Evolutionary conservation across 2,888 invertebrate genomes (phyloP).

Genomic region (Tenthredo scrophulariae): DNA sequence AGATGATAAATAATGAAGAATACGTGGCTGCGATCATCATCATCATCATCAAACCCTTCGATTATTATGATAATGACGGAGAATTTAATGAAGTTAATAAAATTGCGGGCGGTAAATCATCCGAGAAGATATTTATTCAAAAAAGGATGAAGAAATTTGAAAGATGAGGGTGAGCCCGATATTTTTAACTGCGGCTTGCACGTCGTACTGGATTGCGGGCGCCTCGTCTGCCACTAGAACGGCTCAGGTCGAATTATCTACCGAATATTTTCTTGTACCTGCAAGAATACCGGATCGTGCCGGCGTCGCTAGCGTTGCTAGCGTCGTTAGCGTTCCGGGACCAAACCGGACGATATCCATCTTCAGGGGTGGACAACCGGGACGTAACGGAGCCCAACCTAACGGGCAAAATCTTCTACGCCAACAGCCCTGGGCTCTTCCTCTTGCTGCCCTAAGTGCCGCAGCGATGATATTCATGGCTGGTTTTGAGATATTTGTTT

Average conservation of each 20-base stretch:
- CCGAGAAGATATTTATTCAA: background rate
- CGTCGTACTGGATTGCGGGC: constrained; percentile 76
- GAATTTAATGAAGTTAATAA: background rate
- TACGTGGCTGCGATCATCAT: constrained; percentile 3
- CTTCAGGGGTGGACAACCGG: constrained; percentile 66
- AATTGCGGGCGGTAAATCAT: background rate
- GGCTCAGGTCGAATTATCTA: constrained; percentile 85
- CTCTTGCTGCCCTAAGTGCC: constrained; percentile 91
- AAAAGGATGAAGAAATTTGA: background rate
- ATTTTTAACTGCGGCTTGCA: constrained; percentile 76
- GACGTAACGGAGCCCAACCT: constrained; percentile 60
- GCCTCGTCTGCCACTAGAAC: constrained; percentile 72
- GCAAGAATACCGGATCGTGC: constrained; percentile 68
- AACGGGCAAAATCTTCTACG: constrained; percentile 80
- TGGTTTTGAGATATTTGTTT: constrained; percentile 93
- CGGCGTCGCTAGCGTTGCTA: constrained; percentile 71
- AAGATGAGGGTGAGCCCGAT: constrained; percentile 74
- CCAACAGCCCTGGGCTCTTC: constrained; percentile 94
- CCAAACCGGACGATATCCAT: constrained; percentile 73
- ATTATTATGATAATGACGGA: background rate
- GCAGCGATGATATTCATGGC: constrained; percentile 91
- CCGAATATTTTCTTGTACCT: constrained; percentile 91
- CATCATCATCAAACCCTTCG: background rate
- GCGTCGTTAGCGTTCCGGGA: constrained; percentile 75
- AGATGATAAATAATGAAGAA: constrained; percentile 23